Evolutionary conservation across 2,888 invertebrate species (phyloP), one percentile per base, ranked within the genome.

Genomic region (Dryobotodes eremita): DNA sequence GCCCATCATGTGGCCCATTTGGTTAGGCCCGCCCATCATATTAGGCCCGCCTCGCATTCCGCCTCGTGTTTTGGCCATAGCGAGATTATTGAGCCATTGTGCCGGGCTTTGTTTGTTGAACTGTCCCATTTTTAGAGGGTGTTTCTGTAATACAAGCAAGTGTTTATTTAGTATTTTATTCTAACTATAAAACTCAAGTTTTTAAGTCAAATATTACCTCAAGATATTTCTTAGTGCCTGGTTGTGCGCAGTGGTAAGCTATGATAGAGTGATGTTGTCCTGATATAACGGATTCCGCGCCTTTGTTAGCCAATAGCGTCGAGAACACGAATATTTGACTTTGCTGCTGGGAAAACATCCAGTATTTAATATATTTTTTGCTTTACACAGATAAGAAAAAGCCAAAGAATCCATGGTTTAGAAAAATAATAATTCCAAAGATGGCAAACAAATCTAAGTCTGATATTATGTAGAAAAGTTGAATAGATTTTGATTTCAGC

Each of bases 261-360:
- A 99, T 99, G 89, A 99, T 99, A 73, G 99, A 98, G 91, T 98
- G 98, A 94, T 98, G 99, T 91, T 99, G 98, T 4, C 99, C 99
- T 83, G 98, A 98, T 83, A 99, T 96, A 23, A 99, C 99, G 23
- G 98, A 98, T 91, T 99, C 99, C 0, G 99, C 99, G 10, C 99
- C 99, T 93, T 99, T 98, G 95, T 99, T 99, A 7, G 99, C 99
- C 95, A 99, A 96, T 91, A 98, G 97, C 15, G 99, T 99, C 42
- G 99, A 99, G 97, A 99, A 99, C 89, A 99, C 99, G 97, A 99
- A 99, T 94, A 99, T 99, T 95, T 99, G 99, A 96, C 99, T 99
- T 96, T 99, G 99, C 96, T 99, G 99, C 97, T 99, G 99, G 98
- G 98, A 98, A 89, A 92, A 94, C 83, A 93, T 89, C 86, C 86